Conservation (phyloP, 2,888 invertebrate species). For the Rhimphoctona megacephalus region DNA sequence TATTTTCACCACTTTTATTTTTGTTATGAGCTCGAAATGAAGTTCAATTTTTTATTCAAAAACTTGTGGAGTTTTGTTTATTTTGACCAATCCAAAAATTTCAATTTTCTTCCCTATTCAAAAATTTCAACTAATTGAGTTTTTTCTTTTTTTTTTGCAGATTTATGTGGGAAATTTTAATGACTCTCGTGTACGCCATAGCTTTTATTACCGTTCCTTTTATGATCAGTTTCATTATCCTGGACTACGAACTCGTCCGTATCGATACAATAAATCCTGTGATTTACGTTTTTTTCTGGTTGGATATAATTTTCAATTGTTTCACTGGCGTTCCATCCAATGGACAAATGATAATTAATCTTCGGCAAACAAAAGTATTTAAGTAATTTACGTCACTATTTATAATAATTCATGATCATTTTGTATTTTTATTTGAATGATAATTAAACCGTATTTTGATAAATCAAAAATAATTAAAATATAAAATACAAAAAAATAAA, state of each 20-base stretch:
- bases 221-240: constrained; percentile 76
- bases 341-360: constrained; percentile 68
- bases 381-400: constrained; percentile 70
- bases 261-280: constrained; percentile 76
- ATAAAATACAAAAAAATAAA: no score
- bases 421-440: background rate
- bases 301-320: constrained; percentile 78
- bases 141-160: constrained; percentile 71
- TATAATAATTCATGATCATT: background rate
- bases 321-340: constrained; percentile 77
- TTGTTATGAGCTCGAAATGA: background rate
- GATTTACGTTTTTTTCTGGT: constrained; percentile 79
- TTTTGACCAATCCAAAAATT: background rate
- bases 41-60: background rate
- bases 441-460: background rate
- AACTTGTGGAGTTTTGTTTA: background rate
- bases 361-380: constrained; percentile 75
- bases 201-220: constrained; percentile 80
- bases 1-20: constrained; percentile 40
- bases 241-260: constrained; percentile 75
- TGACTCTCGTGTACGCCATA: constrained; percentile 77
- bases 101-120: background rate
- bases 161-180: constrained; percentile 79
- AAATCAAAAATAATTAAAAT: background rate
- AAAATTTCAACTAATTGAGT: no score